Percentiles rank a stretch among this genome's conserved stretches.
Evolutionary conservation across 1,140 invertebrate species (phyloP).

Genomic region (Trinorchestia longiramus): DNA sequence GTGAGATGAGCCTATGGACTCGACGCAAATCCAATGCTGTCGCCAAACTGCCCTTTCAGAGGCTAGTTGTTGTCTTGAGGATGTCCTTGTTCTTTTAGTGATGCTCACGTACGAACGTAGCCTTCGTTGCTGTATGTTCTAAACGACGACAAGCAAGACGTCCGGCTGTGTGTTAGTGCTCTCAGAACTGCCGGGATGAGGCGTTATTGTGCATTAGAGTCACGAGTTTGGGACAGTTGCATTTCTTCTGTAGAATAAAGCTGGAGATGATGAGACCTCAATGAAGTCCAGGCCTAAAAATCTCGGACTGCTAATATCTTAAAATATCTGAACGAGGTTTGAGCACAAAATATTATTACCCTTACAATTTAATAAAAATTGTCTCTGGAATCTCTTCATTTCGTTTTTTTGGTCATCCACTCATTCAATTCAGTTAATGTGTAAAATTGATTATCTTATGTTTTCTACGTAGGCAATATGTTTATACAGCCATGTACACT

Average conservation of each 20-base stretch:
- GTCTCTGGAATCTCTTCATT: too few species aligned
- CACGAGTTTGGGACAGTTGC: neutral
- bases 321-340: too few species aligned
- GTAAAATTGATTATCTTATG: too few species aligned
- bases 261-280: neutral
- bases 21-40: neutral
- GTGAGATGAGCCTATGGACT: neutral
- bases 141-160: neutral
- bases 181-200: neutral
- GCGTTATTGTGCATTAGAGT: neutral
- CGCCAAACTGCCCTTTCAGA: neutral
- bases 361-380: too few species aligned
- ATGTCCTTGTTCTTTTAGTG: neutral
- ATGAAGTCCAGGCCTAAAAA: neutral
- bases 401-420: too few species aligned
- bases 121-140: neutral
- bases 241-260: neutral
- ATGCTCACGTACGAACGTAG: neutral
- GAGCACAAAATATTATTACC: too few species aligned
- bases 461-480: too few species aligned
- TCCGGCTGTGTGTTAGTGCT: neutral
- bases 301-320: too few species aligned
- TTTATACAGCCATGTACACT: too few species aligned
- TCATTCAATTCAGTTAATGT: too few species aligned
- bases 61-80: neutral